phyloP scores from a whole-genome alignment of 2,888 invertebrate species.

The Saturnia pavonia region DNA sequence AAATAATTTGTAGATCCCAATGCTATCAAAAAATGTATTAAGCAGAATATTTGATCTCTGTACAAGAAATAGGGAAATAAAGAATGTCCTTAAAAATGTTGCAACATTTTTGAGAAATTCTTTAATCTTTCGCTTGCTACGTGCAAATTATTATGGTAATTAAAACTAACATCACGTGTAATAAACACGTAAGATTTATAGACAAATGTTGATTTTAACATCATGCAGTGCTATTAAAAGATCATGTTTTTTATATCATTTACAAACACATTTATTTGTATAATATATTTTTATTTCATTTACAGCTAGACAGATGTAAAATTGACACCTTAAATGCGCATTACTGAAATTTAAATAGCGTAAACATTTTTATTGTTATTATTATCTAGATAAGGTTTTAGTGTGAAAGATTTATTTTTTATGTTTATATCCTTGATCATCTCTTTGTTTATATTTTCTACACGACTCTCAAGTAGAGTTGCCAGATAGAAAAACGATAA shows the following conservation, averaged over 20 bases:
- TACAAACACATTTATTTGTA: background rate
- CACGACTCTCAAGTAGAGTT: no score
- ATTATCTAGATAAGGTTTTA: background rate
- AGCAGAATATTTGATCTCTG: no score
- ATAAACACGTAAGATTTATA: background rate
- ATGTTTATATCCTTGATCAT: background rate
- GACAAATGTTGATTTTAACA: slow-evolving; percentile 5
- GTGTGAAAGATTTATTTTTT: background rate
- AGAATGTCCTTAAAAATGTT: no score
- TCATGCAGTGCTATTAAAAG: background rate
- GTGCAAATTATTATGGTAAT: no score
- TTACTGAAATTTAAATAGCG: background rate
- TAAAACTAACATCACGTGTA: background rate
- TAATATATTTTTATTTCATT: background rate
- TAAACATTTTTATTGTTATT: background rate
- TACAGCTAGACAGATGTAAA: background rate
- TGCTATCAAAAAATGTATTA: no score
- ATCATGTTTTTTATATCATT: background rate
- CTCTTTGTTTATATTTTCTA: background rate
- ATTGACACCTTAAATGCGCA: background rate
- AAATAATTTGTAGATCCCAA: no score
- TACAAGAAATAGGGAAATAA: no score
- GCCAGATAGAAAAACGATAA: no score
- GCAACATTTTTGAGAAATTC: no score
- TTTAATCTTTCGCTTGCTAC: no score